phyloP scores from a whole-genome alignment of 2,797 vertebrate species.

The Peromyscus aztecus region DNA sequence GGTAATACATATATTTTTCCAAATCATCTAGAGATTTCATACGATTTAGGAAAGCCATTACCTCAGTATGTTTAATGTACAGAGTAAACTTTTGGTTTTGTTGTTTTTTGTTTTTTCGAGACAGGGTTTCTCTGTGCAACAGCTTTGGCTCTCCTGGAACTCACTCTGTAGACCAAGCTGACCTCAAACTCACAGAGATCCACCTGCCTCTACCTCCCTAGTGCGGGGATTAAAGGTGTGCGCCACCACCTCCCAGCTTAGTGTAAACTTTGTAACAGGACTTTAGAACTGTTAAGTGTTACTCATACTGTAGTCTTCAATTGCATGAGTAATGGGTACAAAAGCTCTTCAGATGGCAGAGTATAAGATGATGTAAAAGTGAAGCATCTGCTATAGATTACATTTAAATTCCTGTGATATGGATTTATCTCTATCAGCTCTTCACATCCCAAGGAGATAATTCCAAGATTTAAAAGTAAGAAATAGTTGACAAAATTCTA shows the following conservation, averaged over 20 bases:
- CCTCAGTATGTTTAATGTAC: not conserved
- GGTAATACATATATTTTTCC: not conserved
- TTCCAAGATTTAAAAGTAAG: constrained; percentile 42
- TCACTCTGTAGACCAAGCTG: not conserved
- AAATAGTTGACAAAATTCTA: not conserved
- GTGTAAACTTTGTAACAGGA: constrained; percentile 41
- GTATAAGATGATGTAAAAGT: not conserved
- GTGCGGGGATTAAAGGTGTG: not conserved
- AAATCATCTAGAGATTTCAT: constrained; percentile 39
- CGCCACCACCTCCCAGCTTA: not conserved
- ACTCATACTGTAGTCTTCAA: not conserved
- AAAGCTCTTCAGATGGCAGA: not conserved
- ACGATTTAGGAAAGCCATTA: constrained; percentile 11
- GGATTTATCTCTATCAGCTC: not conserved
- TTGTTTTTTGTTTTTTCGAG: not conserved
- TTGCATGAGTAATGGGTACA: not conserved
- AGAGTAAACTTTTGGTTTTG: constrained; percentile 12
- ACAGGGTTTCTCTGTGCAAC: not conserved
- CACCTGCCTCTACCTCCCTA: not conserved
- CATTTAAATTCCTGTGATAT: not conserved
- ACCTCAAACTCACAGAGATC: not conserved
- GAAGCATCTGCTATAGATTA: not conserved
- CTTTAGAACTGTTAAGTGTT: not conserved
- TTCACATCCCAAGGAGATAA: not conserved
- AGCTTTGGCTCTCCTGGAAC: not conserved